Percentiles rank a stretch among this genome's conserved stretches.
These are phyloP conservation scores for Lepidocolaptes lacrymiger DNA, from an alignment of 2,797 vertebrate species.

Conservation along the genomic window DNA sequence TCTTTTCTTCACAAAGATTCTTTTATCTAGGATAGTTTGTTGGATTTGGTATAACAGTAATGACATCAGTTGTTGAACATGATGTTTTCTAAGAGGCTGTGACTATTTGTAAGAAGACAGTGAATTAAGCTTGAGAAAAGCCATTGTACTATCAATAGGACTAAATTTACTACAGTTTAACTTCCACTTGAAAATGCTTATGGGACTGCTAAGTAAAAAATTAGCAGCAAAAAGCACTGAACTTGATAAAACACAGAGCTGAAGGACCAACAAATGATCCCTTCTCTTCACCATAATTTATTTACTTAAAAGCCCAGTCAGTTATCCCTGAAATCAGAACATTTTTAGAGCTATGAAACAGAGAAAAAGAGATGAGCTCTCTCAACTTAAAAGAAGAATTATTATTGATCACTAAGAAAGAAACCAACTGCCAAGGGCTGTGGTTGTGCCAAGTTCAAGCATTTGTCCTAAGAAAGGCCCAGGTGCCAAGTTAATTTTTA, in stretches of 20 bases:
- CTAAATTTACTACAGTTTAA: conserved; percentile 7
- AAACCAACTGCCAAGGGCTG: not conserved
- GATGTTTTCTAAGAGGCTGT: not conserved
- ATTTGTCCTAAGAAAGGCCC: not conserved
- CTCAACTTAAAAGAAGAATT: not conserved
- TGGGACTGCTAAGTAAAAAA: not conserved
- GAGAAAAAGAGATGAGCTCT: not conserved
- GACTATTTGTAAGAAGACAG: not conserved
- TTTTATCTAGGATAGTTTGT: not conserved
- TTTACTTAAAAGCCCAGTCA: not conserved
- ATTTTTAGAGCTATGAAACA: not conserved
- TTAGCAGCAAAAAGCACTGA: not conserved
- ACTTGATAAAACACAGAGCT: not conserved
- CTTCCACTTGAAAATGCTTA: conserved; percentile 15
- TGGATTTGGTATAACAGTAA: not conserved
- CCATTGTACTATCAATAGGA: not conserved
- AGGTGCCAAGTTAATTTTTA: conserved; percentile 39
- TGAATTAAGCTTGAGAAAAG: conserved; percentile 18
- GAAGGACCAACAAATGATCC: not conserved
- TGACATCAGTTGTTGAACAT: not conserved
- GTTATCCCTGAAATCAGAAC: not conserved
- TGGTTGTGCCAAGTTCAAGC: not conserved
- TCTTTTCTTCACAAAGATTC: not conserved
- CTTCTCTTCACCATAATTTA: not conserved
- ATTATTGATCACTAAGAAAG: not conserved